These are phyloP conservation scores for Oryzias javanicus DNA, from an alignment of 2,113 vertebrate genomes.

Conservation along the genomic window DNA sequence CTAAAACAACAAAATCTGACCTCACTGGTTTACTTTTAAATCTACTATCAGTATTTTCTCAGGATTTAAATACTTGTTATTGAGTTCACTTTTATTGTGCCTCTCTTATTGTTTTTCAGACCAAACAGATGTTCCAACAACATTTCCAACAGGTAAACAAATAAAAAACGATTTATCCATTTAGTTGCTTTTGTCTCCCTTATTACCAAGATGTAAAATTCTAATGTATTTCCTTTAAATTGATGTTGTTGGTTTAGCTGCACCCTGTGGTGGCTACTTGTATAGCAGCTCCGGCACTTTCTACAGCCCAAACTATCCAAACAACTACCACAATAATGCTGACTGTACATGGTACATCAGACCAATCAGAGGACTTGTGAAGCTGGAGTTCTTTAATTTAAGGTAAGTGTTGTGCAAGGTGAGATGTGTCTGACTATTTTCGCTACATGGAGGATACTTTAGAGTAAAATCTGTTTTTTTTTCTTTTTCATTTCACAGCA, in stretches of 20 bases:
- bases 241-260: background rate
- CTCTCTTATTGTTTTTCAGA: no score
- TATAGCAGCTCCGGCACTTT: conserved; percentile 7
- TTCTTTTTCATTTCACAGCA: conserved; percentile 8
- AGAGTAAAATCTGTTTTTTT: background rate
- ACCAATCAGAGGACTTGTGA: background rate
- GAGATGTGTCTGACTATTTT: background rate
- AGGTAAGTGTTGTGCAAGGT: conserved; percentile 13
- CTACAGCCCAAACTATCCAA: conserved; percentile 43
- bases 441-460: background rate
- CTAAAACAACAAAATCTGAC: no score
- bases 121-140: no score
- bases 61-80: no score
- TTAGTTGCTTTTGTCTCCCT: no score
- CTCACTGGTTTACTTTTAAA: no score
- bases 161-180: no score
- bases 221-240: no score
- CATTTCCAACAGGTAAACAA: no score
- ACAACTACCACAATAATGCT: background rate
- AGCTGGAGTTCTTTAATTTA: background rate
- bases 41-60: no score
- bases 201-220: no score
- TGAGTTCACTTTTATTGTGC: no score
- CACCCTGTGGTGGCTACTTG: conserved; percentile 16
- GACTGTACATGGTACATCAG: conserved; percentile 39